A percentile compares a stretch with the other conserved stretches of the same genome.
phyloP scores from a whole-genome alignment of 2,113 vertebrate species.

The Pygathrix nemaeus region DNA sequence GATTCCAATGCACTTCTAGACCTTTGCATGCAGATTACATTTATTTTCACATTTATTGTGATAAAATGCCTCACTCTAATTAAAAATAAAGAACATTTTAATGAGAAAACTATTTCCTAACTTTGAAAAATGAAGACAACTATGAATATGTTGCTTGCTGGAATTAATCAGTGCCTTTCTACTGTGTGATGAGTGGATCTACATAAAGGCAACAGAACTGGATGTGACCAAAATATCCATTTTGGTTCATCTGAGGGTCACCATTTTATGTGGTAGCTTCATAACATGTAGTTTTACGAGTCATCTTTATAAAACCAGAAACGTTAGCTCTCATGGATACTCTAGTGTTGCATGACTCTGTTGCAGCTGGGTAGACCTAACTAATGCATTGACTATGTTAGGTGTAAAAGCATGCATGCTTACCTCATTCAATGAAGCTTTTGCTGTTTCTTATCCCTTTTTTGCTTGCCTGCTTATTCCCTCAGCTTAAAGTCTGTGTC shows the following conservation, averaged over 20 bases:
- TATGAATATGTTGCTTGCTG: not conserved
- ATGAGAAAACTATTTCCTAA: not conserved
- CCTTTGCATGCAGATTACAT: not conserved
- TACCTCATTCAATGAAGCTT: not conserved
- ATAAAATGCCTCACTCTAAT: not conserved
- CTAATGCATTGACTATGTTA: not conserved
- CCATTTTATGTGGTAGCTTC: not conserved
- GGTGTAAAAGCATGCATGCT: not conserved
- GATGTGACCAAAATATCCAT: not conserved
- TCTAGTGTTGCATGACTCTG: not conserved
- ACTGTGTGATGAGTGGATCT: not conserved
- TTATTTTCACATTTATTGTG: constrained; percentile 34
- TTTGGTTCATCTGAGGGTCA: not conserved
- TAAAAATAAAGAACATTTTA: not conserved
- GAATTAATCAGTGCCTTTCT: not conserved
- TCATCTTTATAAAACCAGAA: not conserved
- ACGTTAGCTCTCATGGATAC: not conserved
- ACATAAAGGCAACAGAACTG: not conserved
- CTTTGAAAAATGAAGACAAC: not conserved
- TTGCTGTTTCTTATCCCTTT: not conserved
- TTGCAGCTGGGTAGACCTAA: not conserved
- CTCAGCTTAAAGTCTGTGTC: not conserved
- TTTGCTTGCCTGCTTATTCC: not conserved
- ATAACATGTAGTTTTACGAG: not conserved
- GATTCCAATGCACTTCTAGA: not conserved